phyloP scores from a whole-genome alignment of 2,113 vertebrate genomes.

The Cyphomyrus plagiostoma region DNA sequence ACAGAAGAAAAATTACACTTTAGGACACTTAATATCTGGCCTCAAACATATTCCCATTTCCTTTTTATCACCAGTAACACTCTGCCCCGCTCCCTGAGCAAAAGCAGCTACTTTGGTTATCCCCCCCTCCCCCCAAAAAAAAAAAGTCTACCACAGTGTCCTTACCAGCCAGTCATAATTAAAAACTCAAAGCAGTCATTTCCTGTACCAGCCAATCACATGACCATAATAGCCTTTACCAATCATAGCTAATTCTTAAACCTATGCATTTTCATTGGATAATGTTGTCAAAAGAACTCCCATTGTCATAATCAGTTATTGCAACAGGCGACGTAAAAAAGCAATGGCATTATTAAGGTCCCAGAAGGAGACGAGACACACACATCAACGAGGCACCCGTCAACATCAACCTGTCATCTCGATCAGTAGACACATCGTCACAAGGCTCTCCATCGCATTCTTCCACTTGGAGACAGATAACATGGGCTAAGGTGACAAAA shows the following conservation, averaged over 20 bases:
- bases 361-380: neutral
- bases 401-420: neutral
- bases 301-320: neutral
- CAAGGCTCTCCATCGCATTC: neutral
- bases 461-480: neutral
- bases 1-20: constrained; percentile 25
- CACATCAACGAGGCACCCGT: neutral
- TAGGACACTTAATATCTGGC: constrained; percentile 33
- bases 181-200: neutral
- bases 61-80: constrained; percentile 5
- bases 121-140: neutral
- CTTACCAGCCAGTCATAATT: neutral
- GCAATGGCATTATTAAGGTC: neutral
- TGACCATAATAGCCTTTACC: neutral
- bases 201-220: neutral
- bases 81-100: neutral
- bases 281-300: neutral
- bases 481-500: neutral
- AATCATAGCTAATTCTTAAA: constrained; percentile 1
- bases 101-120: neutral
- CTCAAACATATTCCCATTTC: constrained; percentile 5
- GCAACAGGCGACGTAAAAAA: neutral
- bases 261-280: too few relatives aligned
- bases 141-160: neutral
- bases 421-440: neutral